Evolutionary conservation across 2,113 vertebrate genomes (phyloP).

Genomic region (Malurus melanocephalus): DNA sequence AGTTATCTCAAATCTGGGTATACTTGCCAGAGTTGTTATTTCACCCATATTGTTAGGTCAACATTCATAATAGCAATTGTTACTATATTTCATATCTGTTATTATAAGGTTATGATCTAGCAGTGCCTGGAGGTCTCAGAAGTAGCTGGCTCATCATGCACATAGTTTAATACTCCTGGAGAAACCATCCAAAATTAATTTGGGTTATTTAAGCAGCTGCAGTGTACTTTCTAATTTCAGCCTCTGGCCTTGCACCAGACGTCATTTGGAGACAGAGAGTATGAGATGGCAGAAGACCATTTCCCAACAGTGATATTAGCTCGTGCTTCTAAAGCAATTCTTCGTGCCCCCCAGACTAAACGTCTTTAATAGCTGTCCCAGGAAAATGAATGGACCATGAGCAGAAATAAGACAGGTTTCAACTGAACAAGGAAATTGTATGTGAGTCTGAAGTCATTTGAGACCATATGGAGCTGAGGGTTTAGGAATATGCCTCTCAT

Average conservation of each 20-base stretch:
- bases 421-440: conserved; percentile 49
- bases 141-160: conserved; percentile 3
- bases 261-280: conserved; percentile 4
- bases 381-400: conserved; percentile 48
- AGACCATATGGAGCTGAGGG: conserved; percentile 15
- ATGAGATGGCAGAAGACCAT: conserved; percentile 32
- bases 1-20: not conserved
- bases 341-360: conserved; percentile 11
- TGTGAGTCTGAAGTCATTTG: conserved; percentile 37
- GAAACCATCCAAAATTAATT: conserved; percentile 36
- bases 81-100: conserved; percentile 19
- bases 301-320: conserved; percentile 39
- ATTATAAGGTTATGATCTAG: conserved; percentile 17
- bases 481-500: conserved; percentile 36
- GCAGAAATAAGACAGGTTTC: conserved; percentile 52
- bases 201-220: conserved; percentile 40
- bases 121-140: conserved; percentile 5
- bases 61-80: conserved; percentile 10
- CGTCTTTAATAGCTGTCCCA: conserved; percentile 5
- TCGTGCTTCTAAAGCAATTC: conserved; percentile 31
- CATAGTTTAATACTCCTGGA: conserved; percentile 20
- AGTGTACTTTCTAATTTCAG: conserved; percentile 43
- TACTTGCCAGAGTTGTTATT: not conserved
- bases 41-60: conserved; percentile 7
- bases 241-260: conserved; percentile 32